phyloP scores from a whole-genome alignment of 92 coral and sea anemone genomes.

The Anthopleura xanthogrammica region DNA sequence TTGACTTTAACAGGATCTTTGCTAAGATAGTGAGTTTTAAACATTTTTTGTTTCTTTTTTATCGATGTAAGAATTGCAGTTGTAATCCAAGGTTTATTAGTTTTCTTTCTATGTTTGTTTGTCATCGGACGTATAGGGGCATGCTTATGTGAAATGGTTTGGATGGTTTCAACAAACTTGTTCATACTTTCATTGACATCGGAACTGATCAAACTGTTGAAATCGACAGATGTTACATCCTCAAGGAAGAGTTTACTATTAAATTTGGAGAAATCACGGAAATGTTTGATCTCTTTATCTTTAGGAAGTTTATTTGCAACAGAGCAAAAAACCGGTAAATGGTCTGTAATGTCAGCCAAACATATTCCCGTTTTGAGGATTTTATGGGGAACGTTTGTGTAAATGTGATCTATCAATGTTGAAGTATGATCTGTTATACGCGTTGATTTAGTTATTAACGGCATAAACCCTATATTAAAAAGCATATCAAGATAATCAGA shows the following conservation, averaged over 20 bases:
- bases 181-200: constrained; percentile 44
- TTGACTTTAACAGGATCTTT: constrained; percentile 46
- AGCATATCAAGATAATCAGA: constrained; percentile 46
- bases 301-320: constrained; percentile 37
- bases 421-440: constrained; percentile 43
- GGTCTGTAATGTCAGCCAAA: constrained; percentile 59
- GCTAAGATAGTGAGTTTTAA: constrained; percentile 47
- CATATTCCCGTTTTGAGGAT: constrained; percentile 53
- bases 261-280: constrained; percentile 55
- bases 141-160: constrained; percentile 35
- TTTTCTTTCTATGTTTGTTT: constrained; percentile 24
- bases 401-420: constrained; percentile 55
- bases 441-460: constrained; percentile 33
- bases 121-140: constrained; percentile 37
- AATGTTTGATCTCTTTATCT: constrained; percentile 36
- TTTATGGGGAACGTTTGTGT: constrained; percentile 57
- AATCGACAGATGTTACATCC: constrained; percentile 46
- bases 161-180: constrained; percentile 24
- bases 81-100: constrained; percentile 44
- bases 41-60: constrained; percentile 38
- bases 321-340: constrained; percentile 58
- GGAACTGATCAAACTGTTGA: constrained; percentile 18
- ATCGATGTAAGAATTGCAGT: constrained; percentile 44
- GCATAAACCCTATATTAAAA: constrained; percentile 19
- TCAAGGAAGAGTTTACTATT: constrained; percentile 40